Base-by-base conservation (phyloP, 2,888 invertebrate species). In the Ophion costatus region DNA sequence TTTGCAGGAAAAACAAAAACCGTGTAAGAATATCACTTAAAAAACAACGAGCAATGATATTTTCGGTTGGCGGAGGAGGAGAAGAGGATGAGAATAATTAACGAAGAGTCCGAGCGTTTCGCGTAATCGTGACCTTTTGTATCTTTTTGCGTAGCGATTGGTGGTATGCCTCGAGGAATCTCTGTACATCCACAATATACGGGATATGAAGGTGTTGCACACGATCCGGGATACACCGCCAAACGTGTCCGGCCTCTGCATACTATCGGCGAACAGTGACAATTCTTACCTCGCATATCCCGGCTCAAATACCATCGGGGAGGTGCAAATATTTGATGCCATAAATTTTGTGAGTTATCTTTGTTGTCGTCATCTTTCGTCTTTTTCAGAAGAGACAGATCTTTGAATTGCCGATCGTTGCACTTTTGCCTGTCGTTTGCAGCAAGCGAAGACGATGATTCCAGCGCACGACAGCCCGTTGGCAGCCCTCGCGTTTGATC, bases 141-240 rank as follows among this genome's bases (percentile, higher is more conserved):
- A 33, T 67, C 29, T 38, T 38, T 73, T 61, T 17, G 91, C 92
- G 69, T 95, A 98, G 97, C 96, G 99, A 92, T 95, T 99, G 94
- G 97, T 99, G 88, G 99, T 99, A 89, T 99, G 99, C 94, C 95
- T 99, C 91, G 99, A 99, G 94, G 99, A 99, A 94, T 98, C 98
- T 90, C 95, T 99, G 89, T 99, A 99, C 94, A 98, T 99, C 93
- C 99, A 99, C 95, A 99, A 99, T 95, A 99, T 99, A 92, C 96
- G 97, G 90, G 98, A 99, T 94, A 99, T 99, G 99, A 98, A 98
- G 95, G 98, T 99, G 88, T 95, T 99, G 92, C 99, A 99, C 94
- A 99, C 98, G 84, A 99, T 99, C 93, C 96, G 98, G 90, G 99
- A 99, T 94, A 99, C 99, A 86, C 99, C 99, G 86, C 97, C 98